Conservation (phyloP, 2,888 invertebrate species). For the Drosophila melanosoma region DNA sequence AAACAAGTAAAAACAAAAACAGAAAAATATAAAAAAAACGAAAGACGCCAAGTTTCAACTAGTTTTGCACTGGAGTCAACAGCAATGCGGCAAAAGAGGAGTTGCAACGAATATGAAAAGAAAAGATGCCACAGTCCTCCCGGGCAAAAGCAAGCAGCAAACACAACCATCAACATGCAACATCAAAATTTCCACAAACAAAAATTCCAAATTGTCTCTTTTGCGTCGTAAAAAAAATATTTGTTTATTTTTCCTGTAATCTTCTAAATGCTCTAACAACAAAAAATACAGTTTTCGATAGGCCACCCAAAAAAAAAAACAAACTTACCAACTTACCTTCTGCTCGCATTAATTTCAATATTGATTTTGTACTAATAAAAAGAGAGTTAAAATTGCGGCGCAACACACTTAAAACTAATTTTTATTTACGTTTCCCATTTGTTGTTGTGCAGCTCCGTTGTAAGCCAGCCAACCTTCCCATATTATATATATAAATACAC, state of each 20-base stretch:
- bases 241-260: neutral
- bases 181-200: neutral
- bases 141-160: neutral
- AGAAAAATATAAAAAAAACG: neutral
- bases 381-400: slow-evolving; percentile 51
- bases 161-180: neutral
- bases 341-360: slow-evolving; percentile 17
- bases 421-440: slow-evolving; percentile 6
- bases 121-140: neutral
- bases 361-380: slow-evolving; percentile 50
- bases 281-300: neutral
- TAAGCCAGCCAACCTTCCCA: neutral
- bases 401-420: slow-evolving; percentile 34
- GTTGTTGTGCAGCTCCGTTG: slow-evolving; percentile 40
- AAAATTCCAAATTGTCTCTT: slow-evolving; percentile 7
- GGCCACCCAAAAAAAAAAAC: neutral
- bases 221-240: slow-evolving; percentile 9
- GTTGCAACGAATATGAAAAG: neutral
- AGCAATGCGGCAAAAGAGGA: neutral
- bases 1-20: neutral
- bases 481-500: neutral
- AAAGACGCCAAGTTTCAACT: neutral
- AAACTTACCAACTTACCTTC: neutral
- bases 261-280: neutral
- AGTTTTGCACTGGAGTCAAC: neutral